phyloP scores from a whole-genome alignment of 2,113 vertebrate genomes.

The Phalacrocorax brasilianus region DNA sequence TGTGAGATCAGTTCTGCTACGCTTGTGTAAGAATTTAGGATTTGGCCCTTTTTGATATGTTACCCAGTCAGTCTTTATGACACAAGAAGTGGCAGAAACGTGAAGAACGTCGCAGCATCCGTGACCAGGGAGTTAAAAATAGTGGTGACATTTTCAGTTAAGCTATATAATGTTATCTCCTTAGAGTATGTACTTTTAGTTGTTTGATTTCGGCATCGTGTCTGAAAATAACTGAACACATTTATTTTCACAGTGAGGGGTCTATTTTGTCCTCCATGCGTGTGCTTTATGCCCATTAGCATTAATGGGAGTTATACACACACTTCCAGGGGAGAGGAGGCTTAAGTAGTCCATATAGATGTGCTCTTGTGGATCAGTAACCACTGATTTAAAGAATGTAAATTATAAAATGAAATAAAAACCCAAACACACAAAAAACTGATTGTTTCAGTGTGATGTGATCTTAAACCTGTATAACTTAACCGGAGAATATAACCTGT shows the following conservation, averaged over 20 bases:
- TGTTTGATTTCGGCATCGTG: slow-evolving; percentile 66
- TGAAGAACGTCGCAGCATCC: neutral
- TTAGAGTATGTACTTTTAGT: slow-evolving; percentile 49
- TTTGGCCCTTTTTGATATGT: neutral
- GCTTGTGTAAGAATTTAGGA: neutral
- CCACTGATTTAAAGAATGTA: neutral
- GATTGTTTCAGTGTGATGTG: neutral
- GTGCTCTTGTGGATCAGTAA: slow-evolving; percentile 25
- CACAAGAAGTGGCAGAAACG: neutral
- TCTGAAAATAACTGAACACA: slow-evolving; percentile 69
- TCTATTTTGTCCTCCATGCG: slow-evolving; percentile 66
- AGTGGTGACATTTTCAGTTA: slow-evolving; percentile 51
- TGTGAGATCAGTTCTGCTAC: neutral
- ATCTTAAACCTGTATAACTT: neutral
- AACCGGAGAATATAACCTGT: neutral
- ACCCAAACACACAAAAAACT: neutral
- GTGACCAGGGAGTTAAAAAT: slow-evolving; percentile 54
- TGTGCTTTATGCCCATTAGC: slow-evolving; percentile 69
- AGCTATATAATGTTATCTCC: slow-evolving; percentile 49
- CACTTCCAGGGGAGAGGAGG: slow-evolving; percentile 35
- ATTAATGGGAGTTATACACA: slow-evolving; percentile 59
- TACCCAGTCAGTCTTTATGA: neutral
- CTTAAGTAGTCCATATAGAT: slow-evolving; percentile 41
- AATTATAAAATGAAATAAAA: slow-evolving; percentile 12
- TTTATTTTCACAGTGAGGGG: slow-evolving; percentile 79